These are phyloP conservation scores for Papilio xuthus DNA, from an alignment of 1,140 invertebrate species.

Conservation along the genomic window DNA sequence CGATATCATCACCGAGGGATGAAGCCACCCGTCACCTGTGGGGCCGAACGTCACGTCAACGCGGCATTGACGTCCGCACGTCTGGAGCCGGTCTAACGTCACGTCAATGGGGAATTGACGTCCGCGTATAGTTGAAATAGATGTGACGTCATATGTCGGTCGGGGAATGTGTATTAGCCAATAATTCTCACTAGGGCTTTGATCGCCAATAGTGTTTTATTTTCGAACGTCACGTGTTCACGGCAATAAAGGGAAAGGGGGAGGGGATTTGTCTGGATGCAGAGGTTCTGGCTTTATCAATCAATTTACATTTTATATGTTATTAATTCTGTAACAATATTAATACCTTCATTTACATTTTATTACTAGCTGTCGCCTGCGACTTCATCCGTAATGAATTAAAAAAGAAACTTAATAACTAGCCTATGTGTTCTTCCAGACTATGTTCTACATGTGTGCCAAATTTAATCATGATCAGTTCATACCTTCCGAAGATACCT, in stretches of 20 bases:
- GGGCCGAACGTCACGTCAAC: conserved; percentile 50
- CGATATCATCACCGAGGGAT: conserved; percentile 13
- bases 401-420: no score
- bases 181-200: conserved; percentile 47
- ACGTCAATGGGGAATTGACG: conserved; percentile 57
- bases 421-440: no score
- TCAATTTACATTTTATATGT: neutral
- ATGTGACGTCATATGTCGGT: conserved; percentile 48
- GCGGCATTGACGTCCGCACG: conserved; percentile 42
- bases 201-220: conserved; percentile 48
- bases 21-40: neutral
- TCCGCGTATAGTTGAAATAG: conserved; percentile 53
- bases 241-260: neutral
- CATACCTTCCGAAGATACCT: no score
- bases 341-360: neutral
- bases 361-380: no score
- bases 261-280: neutral
- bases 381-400: no score
- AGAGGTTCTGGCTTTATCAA: neutral
- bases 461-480: no score
- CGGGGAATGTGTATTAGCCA: conserved; percentile 44
- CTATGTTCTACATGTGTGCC: no score
- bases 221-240: conserved; percentile 49
- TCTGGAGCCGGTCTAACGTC: conserved; percentile 57
- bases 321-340: neutral